Percentiles rank a stretch among this genome's conserved stretches.
Evolutionary conservation across 2,113 vertebrate genomes (phyloP).

Genomic region (Myodes glareolus): DNA sequence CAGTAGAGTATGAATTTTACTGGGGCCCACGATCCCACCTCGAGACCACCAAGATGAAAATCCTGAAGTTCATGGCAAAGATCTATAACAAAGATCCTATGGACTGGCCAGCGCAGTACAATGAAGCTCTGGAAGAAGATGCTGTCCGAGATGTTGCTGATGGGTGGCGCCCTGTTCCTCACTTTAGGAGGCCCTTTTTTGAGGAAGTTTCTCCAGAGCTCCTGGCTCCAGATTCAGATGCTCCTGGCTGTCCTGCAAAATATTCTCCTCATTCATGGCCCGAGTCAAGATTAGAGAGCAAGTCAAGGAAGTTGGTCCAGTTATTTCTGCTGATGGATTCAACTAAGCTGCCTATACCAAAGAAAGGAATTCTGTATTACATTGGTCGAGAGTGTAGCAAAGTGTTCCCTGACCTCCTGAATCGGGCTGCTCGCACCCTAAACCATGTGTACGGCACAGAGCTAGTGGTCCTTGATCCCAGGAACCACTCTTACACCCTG

Average conservation of each 20-base stretch:
- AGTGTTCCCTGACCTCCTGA: slow-evolving; percentile 67
- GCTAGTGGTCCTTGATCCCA: slow-evolving; percentile 64
- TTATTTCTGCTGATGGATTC: slow-evolving; percentile 71
- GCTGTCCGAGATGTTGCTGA: neutral
- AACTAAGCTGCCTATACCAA: slow-evolving; percentile 68
- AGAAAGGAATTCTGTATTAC: slow-evolving; percentile 70
- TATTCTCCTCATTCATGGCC: slow-evolving; percentile 65
- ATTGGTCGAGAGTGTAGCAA: slow-evolving; percentile 68
- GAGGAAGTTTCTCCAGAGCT: slow-evolving; percentile 39
- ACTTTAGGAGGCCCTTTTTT: slow-evolving; percentile 57
- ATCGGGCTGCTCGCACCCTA: slow-evolving; percentile 64
- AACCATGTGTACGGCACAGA: slow-evolving; percentile 66
- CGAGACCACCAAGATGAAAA: slow-evolving; percentile 68
- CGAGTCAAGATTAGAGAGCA: slow-evolving; percentile 65
- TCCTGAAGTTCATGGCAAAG: slow-evolving; percentile 66
- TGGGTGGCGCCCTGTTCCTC: slow-evolving; percentile 30
- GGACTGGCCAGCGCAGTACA: slow-evolving; percentile 62
- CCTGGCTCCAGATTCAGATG: slow-evolving; percentile 19
- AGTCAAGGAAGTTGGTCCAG: slow-evolving; percentile 60
- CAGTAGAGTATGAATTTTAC: slow-evolving; percentile 62
- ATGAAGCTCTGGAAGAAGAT: slow-evolving; percentile 63
- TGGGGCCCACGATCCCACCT: slow-evolving; percentile 63
- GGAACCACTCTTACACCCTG: slow-evolving; percentile 65
- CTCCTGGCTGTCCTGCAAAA: slow-evolving; percentile 44
- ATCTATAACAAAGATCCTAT: slow-evolving; percentile 64